phyloP scores from a whole-genome alignment of 2,113 vertebrate genomes.

The Mustela lutreola region DNA sequence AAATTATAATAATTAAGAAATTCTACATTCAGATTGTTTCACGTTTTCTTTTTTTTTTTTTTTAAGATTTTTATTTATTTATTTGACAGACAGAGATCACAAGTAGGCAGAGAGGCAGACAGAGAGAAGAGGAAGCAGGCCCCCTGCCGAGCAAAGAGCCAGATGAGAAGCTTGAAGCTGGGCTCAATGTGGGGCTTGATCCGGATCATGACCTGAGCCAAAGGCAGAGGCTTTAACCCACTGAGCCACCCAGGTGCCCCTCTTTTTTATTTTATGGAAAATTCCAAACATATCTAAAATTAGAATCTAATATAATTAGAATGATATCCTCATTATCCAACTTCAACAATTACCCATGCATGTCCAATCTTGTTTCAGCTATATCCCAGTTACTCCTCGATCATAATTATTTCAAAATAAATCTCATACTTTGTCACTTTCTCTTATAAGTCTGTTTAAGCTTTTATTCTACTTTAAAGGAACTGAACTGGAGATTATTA shows the following conservation, averaged over 20 bases:
- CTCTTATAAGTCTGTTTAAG: not conserved
- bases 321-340: not conserved
- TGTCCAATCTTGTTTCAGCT: slow-evolving; percentile 6
- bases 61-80: no score
- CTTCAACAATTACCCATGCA: slow-evolving; percentile 35
- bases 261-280: slow-evolving; percentile 24
- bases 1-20: slow-evolving; percentile 51
- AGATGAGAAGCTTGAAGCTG: no score
- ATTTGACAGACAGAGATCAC: no score
- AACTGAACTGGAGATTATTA: slow-evolving; percentile 39
- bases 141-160: no score
- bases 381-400: not conserved
- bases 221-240: no score
- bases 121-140: no score
- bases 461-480: slow-evolving; percentile 37
- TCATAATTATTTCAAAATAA: slow-evolving; percentile 48
- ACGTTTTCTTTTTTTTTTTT: not conserved
- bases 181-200: no score
- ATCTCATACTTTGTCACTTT: slow-evolving; percentile 45
- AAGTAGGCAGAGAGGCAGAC: no score
- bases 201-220: no score
- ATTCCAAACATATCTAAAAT: slow-evolving; percentile 61
- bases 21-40: slow-evolving; percentile 36
- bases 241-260: no score
- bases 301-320: slow-evolving; percentile 21